Evolutionary conservation across 2,113 vertebrate genomes (phyloP).

Genomic region (Pogona vitticeps): DNA sequence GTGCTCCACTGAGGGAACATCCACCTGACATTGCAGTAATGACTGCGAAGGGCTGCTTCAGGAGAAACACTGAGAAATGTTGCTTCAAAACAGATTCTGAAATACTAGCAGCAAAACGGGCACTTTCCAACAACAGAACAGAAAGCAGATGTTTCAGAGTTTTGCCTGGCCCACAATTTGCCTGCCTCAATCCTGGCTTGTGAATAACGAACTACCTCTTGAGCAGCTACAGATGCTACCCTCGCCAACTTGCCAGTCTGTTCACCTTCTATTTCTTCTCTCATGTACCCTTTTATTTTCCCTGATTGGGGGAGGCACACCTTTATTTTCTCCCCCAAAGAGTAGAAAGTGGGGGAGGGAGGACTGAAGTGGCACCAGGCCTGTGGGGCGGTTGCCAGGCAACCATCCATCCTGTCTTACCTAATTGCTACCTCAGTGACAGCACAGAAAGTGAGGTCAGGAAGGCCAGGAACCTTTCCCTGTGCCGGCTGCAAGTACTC

Average conservation of each 20-base stretch:
- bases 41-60: background rate
- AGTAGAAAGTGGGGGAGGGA: background rate
- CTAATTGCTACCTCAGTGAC: slow-evolving; percentile 9
- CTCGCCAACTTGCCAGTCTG: background rate
- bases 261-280: background rate
- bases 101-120: background rate
- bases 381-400: slow-evolving; percentile 3
- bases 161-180: background rate
- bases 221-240: background rate
- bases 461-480: slow-evolving; percentile 1
- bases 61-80: background rate
- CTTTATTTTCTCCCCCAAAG: too few relatives aligned
- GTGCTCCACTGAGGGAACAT: background rate
- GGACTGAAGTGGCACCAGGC: background rate
- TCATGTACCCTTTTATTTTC: background rate
- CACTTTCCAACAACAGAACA: background rate
- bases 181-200: background rate
- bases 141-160: slow-evolving; percentile 11
- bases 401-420: slow-evolving; percentile 2
- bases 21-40: background rate
- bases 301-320: too few relatives aligned
- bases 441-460: slow-evolving; percentile 9
- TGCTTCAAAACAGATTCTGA: slow-evolving; percentile 24
- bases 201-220: background rate
- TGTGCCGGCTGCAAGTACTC: background rate